phyloP scores from a whole-genome alignment of 2,797 vertebrate genomes.

The Macroramphosus scolopax region DNA sequence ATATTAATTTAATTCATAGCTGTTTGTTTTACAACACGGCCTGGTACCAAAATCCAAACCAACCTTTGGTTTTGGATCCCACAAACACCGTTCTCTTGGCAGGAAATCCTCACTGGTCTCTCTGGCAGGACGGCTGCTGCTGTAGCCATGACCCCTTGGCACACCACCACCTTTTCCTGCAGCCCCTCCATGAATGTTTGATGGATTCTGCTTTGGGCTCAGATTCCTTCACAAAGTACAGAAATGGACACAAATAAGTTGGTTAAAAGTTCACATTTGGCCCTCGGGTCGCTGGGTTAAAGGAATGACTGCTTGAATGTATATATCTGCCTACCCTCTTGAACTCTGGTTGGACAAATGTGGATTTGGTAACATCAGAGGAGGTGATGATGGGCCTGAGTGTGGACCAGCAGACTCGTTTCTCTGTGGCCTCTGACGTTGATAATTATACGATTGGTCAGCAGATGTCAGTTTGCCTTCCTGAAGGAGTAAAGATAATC shows the following conservation, averaged over 20 bases:
- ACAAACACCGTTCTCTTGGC: conserved; percentile 11
- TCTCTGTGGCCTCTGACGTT: conserved; percentile 56
- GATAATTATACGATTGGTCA: conserved; percentile 75
- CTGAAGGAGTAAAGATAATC: conserved; percentile 18
- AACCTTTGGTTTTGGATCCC: conserved; percentile 49
- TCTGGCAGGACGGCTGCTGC: conserved; percentile 37
- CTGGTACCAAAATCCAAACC: background rate
- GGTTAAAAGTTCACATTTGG: background rate
- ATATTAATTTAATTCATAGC: background rate
- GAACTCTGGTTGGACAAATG: conserved; percentile 62
- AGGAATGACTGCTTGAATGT: no score
- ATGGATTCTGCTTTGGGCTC: conserved; percentile 33
- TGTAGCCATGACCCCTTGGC: conserved; percentile 47
- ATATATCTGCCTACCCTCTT: conserved; percentile 64
- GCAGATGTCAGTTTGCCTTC: conserved; percentile 77
- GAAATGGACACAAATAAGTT: background rate
- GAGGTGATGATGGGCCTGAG: conserved; percentile 64
- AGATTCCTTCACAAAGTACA: conserved; percentile 30
- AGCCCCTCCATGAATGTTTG: conserved; percentile 13
- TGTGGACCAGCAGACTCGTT: conserved; percentile 66
- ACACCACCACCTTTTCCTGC: conserved; percentile 17
- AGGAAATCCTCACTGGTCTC: conserved; percentile 17
- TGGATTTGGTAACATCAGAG: conserved; percentile 70
- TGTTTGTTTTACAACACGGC: background rate
- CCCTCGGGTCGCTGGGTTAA: no score